Evolutionary conservation across 2,797 vertebrate species (phyloP), one percentile per base, ranked within the genome.

Genomic region (Columba guinea): DNA sequence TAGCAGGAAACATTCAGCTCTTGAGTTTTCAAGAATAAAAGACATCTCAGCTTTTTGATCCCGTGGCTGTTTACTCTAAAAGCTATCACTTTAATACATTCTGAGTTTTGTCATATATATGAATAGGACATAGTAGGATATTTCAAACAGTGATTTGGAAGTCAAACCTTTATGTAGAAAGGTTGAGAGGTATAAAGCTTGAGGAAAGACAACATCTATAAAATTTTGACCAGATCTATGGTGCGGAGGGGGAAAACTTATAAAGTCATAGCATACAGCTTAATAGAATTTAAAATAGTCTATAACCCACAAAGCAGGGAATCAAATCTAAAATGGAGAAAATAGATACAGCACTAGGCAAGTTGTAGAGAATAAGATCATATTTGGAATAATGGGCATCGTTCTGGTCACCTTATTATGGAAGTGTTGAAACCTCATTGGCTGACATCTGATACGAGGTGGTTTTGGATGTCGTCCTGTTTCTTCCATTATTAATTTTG

Each of bases 401-500:
- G 73, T 95, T 90, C 92, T 96, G 95, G 95, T 96, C 97, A 96
- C 63, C 80, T 96, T 95, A 97, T 97, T 97, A 96, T n/a, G 79
- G 94, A 91, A 90, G 87, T 53, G 83, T 93, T 91, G 96, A 97
- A 95, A 94, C 78, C 95, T 94, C 86, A 94, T 93, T 93, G 96
- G 89, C 32, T 97, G 97, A 95, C 93, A 96, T 89, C 95, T 87
- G 96, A 97, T 96, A 97, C 19, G 20, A 91, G 89, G 92, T 84
- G 28, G 65, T 97, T 97, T 94, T 93, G 95, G 97, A 95, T 96
- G 85, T 97, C 32, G 13, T 84, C 88, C 95, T 87, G 95, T 97
- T 98, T 96, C 97, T 97, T 98, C 97, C 97, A 98, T 98, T 98
- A 98, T 98, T 98, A 98, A 98, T 98, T 97, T 97, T 93, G 90